A percentile compares a stretch with the other conserved stretches of the same genome.
Evolutionary conservation across 1,140 invertebrate species (phyloP).

Genomic region (Augochlora pura): DNA sequence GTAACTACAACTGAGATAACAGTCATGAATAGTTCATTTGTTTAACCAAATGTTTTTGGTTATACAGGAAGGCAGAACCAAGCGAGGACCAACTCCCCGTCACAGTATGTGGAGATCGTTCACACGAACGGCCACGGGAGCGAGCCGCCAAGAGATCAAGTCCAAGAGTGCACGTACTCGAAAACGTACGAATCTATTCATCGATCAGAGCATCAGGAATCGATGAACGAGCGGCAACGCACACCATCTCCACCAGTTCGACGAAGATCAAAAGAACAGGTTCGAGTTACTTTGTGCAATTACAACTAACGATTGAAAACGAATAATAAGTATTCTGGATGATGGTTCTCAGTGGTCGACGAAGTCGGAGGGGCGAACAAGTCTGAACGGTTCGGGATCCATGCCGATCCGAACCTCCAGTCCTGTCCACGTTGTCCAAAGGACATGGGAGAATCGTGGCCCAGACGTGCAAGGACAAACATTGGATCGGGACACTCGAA

Average conservation of each 20-base stretch:
- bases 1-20: constrained; percentile 22
- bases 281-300: not conserved
- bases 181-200: constrained; percentile 64
- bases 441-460: constrained; percentile 74
- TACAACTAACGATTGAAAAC: no score
- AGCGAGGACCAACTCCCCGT: constrained; percentile 63
- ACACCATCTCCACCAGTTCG: constrained; percentile 78
- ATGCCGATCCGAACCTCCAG: constrained; percentile 46
- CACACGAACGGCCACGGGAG: constrained; percentile 64
- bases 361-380: constrained; percentile 60
- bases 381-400: constrained; percentile 52
- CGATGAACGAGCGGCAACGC: constrained; percentile 68
- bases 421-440: constrained; percentile 71
- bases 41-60: constrained; percentile 11
- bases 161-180: constrained; percentile 64
- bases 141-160: constrained; percentile 57
- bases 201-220: constrained; percentile 64
- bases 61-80: constrained; percentile 66
- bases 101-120: constrained; percentile 57
- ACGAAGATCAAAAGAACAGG: constrained; percentile 60
- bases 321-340: not conserved
- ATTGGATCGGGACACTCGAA: constrained; percentile 39
- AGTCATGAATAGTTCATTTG: no score
- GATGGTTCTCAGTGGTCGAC: constrained; percentile 45
- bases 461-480: constrained; percentile 57